Evolutionary conservation across 2,888 invertebrate genomes (phyloP).

Genomic region (Xanthia togata): DNA sequence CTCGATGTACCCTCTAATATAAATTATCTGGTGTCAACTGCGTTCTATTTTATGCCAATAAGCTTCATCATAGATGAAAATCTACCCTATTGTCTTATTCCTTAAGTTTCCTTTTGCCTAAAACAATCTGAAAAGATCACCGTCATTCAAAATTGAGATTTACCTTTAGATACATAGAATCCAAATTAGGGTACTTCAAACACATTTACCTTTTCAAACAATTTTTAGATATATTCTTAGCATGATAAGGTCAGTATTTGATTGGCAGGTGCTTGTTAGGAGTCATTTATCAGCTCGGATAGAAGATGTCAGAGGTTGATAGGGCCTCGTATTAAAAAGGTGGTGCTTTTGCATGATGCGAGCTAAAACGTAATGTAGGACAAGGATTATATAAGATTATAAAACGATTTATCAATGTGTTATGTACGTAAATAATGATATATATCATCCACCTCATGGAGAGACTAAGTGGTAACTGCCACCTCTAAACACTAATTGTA

Average conservation of each 20-base stretch:
- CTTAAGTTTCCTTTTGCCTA: slow-evolving; percentile 38
- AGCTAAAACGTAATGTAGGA: slow-evolving; percentile 31
- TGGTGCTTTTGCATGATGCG: slow-evolving; percentile 67
- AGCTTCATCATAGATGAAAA: slow-evolving; percentile 48
- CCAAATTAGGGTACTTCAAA: slow-evolving; percentile 56
- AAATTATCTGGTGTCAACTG: slow-evolving; percentile 82
- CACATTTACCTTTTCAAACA: slow-evolving; percentile 15
- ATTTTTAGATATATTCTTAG: slow-evolving; percentile 48
- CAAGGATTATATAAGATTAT: slow-evolving; percentile 33
- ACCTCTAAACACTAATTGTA: neutral
- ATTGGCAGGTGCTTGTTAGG: slow-evolving; percentile 43
- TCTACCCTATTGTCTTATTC: slow-evolving; percentile 42
- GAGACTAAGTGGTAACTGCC: neutral
- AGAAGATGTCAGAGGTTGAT: slow-evolving; percentile 79
- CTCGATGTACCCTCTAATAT: slow-evolving; percentile 72
- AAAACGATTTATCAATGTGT: neutral
- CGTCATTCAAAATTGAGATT: slow-evolving; percentile 70
- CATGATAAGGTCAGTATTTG: slow-evolving; percentile 54
- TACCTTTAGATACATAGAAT: slow-evolving; percentile 65
- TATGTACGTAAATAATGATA: neutral
- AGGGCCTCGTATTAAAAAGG: slow-evolving; percentile 73
- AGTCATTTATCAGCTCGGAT: slow-evolving; percentile 83
- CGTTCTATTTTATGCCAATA: slow-evolving; percentile 70
- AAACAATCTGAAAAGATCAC: slow-evolving; percentile 10
- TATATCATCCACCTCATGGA: no score